phyloP scores from a whole-genome alignment of 1,140 invertebrate species.

The Meloidogyne exigua region DNA sequence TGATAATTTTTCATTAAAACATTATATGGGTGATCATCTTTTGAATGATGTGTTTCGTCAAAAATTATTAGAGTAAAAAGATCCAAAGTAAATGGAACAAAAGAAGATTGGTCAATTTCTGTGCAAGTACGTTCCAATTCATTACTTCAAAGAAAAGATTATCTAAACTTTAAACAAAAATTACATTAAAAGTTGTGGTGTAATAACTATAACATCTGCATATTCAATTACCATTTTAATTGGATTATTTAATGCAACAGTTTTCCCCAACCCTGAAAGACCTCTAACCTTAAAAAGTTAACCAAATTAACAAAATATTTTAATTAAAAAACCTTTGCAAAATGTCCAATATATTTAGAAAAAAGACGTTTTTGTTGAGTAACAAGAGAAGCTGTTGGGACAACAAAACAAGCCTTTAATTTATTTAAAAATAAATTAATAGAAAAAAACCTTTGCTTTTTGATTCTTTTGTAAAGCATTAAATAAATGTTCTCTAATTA shows the following conservation, averaged over 20 bases:
- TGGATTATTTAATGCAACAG: constrained; percentile 9
- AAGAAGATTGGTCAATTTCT: constrained; percentile 8
- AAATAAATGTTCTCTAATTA: constrained; percentile 42
- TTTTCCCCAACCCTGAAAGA: constrained; percentile 1
- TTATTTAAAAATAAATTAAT: neutral
- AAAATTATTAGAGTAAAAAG: constrained; percentile 38
- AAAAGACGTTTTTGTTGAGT: constrained; percentile 34
- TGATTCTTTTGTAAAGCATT: neutral
- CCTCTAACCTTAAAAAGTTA: neutral
- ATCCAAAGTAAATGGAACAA: constrained; percentile 11
- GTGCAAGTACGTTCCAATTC: constrained; percentile 13
- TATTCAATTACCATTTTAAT: constrained; percentile 4
- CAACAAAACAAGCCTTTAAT: constrained; percentile 28
- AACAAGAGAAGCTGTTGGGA: constrained; percentile 28
- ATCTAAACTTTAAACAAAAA: too few relatives aligned
- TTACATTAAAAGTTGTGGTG: constrained; percentile 38
- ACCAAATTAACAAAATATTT: neutral
- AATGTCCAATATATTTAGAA: constrained; percentile 7
- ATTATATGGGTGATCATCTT: constrained; percentile 37
- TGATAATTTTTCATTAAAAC: constrained; percentile 22
- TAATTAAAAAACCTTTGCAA: neutral
- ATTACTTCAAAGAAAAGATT: neutral
- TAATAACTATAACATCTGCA: constrained; percentile 34
- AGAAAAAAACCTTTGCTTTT: neutral
- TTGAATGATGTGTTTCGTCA: constrained; percentile 42